Conservation (phyloP, 2,888 invertebrate genomes). For the Ectemnius cavifrons region DNA sequence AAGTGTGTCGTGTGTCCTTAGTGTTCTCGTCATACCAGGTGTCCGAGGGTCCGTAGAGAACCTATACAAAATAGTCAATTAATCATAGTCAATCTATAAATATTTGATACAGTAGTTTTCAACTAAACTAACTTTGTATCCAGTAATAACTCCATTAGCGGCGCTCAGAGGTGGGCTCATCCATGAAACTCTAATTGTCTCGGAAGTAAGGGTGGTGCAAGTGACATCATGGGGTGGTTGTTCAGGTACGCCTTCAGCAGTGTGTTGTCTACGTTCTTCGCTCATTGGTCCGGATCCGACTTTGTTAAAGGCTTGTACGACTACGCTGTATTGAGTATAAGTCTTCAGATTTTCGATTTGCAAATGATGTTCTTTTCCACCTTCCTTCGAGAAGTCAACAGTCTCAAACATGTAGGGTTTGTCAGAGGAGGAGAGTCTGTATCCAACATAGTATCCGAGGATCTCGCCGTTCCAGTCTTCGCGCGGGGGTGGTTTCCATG, state of each 20-base stretch:
- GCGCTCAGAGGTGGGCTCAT: slow-evolving; percentile 94
- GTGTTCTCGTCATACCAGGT: slow-evolving; percentile 96
- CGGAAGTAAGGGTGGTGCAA: slow-evolving; percentile 95
- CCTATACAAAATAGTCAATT: slow-evolving; percentile 71
- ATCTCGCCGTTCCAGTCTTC: slow-evolving; percentile 97
- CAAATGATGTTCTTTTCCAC: slow-evolving; percentile 93
- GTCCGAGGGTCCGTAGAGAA: slow-evolving; percentile 93
- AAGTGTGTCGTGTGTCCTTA: slow-evolving; percentile 93
- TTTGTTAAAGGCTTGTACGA: slow-evolving; percentile 96
- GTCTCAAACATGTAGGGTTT: slow-evolving; percentile 94
- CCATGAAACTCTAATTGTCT: slow-evolving; percentile 96
- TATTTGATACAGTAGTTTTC: not conserved
- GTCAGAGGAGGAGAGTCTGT: slow-evolving; percentile 90
- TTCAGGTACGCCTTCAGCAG: slow-evolving; percentile 95
- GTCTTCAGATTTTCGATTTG: slow-evolving; percentile 91
- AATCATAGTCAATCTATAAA: not conserved
- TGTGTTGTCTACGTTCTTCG: slow-evolving; percentile 92
- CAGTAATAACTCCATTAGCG: slow-evolving; percentile 96
- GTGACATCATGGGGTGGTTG: slow-evolving; percentile 94
- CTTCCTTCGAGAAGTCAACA: slow-evolving; percentile 94
- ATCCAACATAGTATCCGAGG: slow-evolving; percentile 93
- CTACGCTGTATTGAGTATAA: slow-evolving; percentile 97
- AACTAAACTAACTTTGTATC: slow-evolving; percentile 84
- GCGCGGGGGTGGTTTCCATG: slow-evolving; percentile 93
- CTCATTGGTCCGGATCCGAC: slow-evolving; percentile 95